Conservation (phyloP, 2,888 invertebrate species). For the Pristionchus fissidentatus region DNA sequence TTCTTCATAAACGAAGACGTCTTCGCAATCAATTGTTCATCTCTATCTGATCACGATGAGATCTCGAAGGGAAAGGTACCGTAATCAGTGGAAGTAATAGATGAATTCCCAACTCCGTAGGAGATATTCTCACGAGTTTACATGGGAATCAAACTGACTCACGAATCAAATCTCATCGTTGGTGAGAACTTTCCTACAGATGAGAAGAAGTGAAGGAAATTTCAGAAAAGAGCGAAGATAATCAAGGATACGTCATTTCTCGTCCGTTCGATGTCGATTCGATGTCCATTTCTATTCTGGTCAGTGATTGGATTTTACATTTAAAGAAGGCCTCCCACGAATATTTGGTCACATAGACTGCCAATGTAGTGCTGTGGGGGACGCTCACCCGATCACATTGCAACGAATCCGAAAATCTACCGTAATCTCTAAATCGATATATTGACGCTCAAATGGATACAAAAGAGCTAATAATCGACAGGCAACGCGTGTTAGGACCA, state of each 20-base stretch:
- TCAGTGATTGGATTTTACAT: background rate
- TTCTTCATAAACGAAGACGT: conserved; percentile 9
- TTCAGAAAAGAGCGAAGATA: background rate
- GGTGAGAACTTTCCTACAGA: background rate
- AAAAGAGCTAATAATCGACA: too few species aligned
- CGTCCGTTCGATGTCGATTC: background rate
- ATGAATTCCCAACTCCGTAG: background rate
- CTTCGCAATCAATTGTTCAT: background rate
- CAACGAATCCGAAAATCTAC: too few species aligned
- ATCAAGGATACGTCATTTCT: background rate
- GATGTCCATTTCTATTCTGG: conserved; percentile 35
- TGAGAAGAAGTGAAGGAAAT: background rate
- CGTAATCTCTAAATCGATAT: too few species aligned
- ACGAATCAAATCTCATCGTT: background rate
- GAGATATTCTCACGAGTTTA: conserved; percentile 23
- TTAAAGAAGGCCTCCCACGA: too few species aligned
- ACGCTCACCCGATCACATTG: too few species aligned
- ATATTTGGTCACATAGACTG: too few species aligned
- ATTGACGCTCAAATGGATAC: too few species aligned
- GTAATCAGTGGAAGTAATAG: background rate
- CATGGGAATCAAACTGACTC: background rate
- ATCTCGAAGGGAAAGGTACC: background rate
- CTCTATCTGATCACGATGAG: background rate
- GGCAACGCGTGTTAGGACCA: too few species aligned
- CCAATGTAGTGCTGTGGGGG: too few species aligned